phyloP scores from a whole-genome alignment of 1,140 invertebrate genomes.

The Ostrea denselamellosa region DNA sequence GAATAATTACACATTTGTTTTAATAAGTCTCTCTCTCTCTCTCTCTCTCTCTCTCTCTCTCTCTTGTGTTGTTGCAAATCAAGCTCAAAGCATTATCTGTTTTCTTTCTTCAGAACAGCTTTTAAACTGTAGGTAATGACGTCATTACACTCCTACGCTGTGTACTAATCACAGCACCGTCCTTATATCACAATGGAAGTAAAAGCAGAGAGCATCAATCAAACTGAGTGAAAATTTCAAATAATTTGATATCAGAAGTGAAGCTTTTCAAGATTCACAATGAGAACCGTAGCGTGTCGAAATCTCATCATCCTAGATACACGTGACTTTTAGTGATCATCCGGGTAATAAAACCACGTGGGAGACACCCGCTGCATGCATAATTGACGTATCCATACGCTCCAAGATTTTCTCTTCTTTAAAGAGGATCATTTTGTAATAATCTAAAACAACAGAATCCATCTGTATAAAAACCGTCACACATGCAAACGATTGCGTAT shows the following conservation, averaged over 20 bases:
- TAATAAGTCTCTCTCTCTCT: too few species aligned
- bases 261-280: not conserved
- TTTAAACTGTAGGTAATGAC: too few species aligned
- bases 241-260: not conserved
- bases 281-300: not conserved
- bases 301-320: not conserved
- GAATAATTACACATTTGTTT: too few species aligned
- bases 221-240: too few species aligned
- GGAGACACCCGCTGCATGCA: slow-evolving; percentile 10
- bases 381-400: not conserved
- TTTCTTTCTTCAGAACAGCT: too few species aligned
- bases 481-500: not conserved
- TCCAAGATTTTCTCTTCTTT: not conserved
- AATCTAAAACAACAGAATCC: slow-evolving; percentile 19
- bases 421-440: slow-evolving; percentile 34
- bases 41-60: too few species aligned
- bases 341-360: slow-evolving; percentile 31
- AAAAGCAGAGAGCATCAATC: too few species aligned
- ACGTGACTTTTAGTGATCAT: slow-evolving; percentile 32
- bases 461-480: not conserved
- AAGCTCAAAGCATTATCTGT: too few species aligned
- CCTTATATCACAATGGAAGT: too few species aligned
- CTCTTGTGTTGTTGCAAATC: too few species aligned
- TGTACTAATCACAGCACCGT: too few species aligned
- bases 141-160: too few species aligned